phyloP scores from a whole-genome alignment of 2,113 vertebrate species.

The Plestiodon gilberti region DNA sequence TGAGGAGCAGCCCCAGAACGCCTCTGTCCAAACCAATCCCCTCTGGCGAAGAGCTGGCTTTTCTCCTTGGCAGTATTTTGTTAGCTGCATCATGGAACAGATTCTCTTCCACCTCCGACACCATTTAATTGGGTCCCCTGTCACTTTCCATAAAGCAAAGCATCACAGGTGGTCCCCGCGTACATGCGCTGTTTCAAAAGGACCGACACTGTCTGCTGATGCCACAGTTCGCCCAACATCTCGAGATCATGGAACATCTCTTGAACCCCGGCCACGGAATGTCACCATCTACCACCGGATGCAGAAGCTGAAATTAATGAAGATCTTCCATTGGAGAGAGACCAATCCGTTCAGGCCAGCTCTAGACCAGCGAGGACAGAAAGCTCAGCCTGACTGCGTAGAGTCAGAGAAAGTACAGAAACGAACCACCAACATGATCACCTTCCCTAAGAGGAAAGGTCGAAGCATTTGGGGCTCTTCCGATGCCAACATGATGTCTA shows the following conservation, averaged over 20 bases:
- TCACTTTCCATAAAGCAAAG: neutral
- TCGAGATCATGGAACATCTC: too few species aligned
- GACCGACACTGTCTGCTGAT: neutral
- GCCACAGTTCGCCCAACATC: neutral
- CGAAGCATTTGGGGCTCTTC: neutral
- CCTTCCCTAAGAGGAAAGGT: neutral
- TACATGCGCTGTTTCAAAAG: neutral
- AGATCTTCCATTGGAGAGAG: neutral
- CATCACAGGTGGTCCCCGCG: neutral
- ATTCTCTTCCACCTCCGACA: neutral
- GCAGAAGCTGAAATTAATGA: neutral
- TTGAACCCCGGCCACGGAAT: neutral
- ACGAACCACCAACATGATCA: neutral
- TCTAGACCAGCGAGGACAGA: neutral
- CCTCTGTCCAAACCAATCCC: neutral
- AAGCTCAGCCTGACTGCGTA: neutral
- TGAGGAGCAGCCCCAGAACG: neutral
- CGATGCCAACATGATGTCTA: neutral
- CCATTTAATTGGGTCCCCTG: constrained; percentile 8
- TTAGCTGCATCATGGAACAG: neutral
- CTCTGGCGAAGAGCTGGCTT: neutral
- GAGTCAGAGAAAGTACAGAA: neutral
- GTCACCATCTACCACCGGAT: too few species aligned
- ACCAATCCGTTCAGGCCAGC: neutral
- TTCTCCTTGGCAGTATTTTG: neutral